Conservation (phyloP, 2,113 vertebrate species). For the Myotis brandtii region DNA sequence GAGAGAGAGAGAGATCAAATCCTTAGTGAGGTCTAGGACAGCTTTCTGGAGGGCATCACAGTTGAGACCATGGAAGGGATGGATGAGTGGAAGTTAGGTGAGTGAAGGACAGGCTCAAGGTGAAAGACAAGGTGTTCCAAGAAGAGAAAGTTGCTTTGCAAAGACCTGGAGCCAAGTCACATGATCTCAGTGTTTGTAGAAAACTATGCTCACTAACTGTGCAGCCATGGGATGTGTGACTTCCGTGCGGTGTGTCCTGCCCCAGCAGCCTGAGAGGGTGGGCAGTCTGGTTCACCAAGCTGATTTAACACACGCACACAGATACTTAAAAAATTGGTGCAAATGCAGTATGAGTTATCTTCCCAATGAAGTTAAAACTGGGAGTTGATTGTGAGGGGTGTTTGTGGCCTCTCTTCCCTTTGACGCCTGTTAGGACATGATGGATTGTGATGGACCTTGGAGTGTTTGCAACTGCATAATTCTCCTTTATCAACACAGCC, state of each 20-base stretch:
- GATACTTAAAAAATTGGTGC: background rate
- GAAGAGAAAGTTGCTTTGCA: background rate
- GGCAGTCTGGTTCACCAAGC: background rate
- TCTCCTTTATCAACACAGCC: background rate
- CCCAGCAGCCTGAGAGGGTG: background rate
- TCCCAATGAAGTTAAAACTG: background rate
- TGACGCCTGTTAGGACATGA: background rate
- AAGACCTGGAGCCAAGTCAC: background rate
- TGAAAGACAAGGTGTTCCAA: background rate
- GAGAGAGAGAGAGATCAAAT: no score
- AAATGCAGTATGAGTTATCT: background rate
- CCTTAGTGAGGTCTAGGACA: rapidly evolving
- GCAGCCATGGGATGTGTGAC: rapidly evolving
- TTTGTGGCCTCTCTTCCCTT: background rate
- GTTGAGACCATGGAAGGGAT: background rate
- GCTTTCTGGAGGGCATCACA: background rate
- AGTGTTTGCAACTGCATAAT: background rate
- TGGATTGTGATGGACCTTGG: background rate
- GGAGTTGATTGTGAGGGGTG: background rate
- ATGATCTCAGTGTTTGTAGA: background rate
- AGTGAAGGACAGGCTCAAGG: background rate
- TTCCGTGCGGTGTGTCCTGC: rapidly evolving
- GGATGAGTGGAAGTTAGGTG: rapidly evolving
- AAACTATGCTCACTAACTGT: rapidly evolving
- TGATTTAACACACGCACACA: background rate